Evolutionary conservation across 2,797 vertebrate species (phyloP).

Genomic region (Protosalanx chinensis): DNA sequence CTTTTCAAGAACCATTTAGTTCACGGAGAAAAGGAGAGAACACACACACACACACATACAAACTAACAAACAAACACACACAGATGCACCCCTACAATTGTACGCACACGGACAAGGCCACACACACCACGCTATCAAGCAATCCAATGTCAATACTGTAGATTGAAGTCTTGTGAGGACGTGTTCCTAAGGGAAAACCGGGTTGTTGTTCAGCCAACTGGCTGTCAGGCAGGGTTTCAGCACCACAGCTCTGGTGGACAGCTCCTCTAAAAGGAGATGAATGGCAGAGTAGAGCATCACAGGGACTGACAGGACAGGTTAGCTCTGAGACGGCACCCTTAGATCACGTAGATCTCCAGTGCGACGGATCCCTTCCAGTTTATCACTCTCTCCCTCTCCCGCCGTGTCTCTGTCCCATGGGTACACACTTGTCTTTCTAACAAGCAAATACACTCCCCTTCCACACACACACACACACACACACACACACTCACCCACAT

Average conservation of each 20-base stretch:
- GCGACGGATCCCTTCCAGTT: background rate
- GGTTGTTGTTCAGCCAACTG: background rate
- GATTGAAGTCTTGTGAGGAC: conserved; percentile 19
- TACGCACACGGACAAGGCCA: background rate
- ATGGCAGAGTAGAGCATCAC: conserved; percentile 6
- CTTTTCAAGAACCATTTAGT: conserved; percentile 76
- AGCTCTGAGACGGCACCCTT: background rate
- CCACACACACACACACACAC: background rate
- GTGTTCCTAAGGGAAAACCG: conserved; percentile 1
- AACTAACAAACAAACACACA: background rate
- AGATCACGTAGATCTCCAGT: too few species aligned
- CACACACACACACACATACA: background rate
- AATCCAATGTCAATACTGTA: background rate
- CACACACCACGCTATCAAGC: background rate
- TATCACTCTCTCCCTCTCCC: background rate
- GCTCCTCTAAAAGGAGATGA: conserved; percentile 40
- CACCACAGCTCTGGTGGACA: conserved; percentile 57
- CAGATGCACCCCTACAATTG: background rate
- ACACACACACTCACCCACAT: background rate
- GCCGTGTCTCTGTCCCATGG: background rate
- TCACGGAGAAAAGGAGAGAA: conserved; percentile 49
- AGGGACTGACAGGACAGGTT: background rate
- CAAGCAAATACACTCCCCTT: background rate
- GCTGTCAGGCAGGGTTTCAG: conserved; percentile 53
- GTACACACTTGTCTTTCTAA: background rate